A percentile compares a stretch with the other conserved stretches of the same genome.
phyloP scores from a whole-genome alignment of 2,888 invertebrate species.

The Anthophora plumipes region DNA sequence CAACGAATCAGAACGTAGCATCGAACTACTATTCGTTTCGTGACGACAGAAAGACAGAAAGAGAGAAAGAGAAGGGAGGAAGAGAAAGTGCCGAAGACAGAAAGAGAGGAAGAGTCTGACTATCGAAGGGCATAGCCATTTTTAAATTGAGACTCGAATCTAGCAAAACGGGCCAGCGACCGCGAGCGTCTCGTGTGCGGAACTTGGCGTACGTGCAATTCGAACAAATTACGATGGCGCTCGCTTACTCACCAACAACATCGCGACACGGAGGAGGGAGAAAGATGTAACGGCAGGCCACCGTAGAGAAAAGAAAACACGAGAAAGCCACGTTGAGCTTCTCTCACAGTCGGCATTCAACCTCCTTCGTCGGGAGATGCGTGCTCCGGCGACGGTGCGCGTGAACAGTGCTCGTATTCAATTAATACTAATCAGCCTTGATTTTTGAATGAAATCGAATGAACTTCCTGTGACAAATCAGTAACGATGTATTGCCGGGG shows the following conservation, averaged over 20 bases:
- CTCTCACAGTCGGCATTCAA: slow-evolving; percentile 49
- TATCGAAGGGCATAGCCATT: slow-evolving; percentile 9
- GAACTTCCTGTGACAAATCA: slow-evolving; percentile 3
- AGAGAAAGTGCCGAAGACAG: no score
- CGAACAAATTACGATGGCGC: slow-evolving; percentile 77
- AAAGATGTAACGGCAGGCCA: slow-evolving; percentile 26
- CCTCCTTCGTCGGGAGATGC: slow-evolving; percentile 40
- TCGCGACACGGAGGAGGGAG: slow-evolving; percentile 42
- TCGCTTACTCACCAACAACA: slow-evolving; percentile 65
- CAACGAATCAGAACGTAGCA: background rate
- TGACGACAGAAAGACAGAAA: background rate
- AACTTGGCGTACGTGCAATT: slow-evolving; percentile 77
- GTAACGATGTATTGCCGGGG: background rate
- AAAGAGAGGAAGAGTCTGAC: slow-evolving; percentile 1
- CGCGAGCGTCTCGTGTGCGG: slow-evolving; percentile 42
- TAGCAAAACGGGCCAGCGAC: slow-evolving; percentile 40
- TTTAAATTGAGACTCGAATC: slow-evolving; percentile 36
- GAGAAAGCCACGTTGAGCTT: slow-evolving; percentile 16
- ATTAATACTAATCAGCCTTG: slow-evolving; percentile 31
- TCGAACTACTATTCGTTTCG: background rate
- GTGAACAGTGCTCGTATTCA: slow-evolving; percentile 23
- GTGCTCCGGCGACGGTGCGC: slow-evolving; percentile 28
- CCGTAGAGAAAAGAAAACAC: slow-evolving; percentile 36
- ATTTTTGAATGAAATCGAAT: slow-evolving; percentile 39
- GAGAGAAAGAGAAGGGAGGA: background rate